Percentiles rank a stretch among this genome's conserved stretches.
These are phyloP conservation scores for Microctenopoma lineatum DNA, from an alignment of 2,797 vertebrate species.

Conservation along the genomic window DNA sequence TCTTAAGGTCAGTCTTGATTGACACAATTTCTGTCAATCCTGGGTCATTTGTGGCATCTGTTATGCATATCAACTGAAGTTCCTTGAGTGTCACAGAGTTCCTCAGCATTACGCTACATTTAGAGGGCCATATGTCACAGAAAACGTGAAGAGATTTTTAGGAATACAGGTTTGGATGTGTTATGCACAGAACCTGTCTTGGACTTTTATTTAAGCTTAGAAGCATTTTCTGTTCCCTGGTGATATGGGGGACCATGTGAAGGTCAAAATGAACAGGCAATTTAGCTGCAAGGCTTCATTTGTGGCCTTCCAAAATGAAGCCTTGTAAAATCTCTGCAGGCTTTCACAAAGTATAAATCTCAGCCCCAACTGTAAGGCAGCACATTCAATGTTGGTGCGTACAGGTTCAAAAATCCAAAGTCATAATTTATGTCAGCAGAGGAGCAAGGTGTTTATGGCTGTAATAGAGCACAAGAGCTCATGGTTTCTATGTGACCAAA, in stretches of 20 bases:
- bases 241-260: neutral
- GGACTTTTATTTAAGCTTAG: no score
- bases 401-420: constrained; percentile 43
- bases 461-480: constrained; percentile 26
- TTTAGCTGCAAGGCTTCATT: constrained; percentile 18
- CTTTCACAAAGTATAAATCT: constrained; percentile 30
- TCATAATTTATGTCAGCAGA: constrained; percentile 50
- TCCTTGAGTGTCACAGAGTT: neutral
- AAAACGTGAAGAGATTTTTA: constrained; percentile 9
- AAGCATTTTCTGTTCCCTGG: no score
- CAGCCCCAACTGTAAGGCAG: constrained; percentile 22
- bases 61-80: neutral
- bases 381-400: constrained; percentile 20
- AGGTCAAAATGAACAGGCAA: constrained; percentile 15
- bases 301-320: no score
- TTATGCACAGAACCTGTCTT: neutral
- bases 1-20: no score
- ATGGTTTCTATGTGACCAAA: constrained; percentile 8
- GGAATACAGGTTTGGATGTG: neutral
- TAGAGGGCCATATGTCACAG: constrained; percentile 12
- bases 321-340: constrained; percentile 37
- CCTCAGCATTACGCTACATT: constrained; percentile 12
- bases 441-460: constrained; percentile 38
- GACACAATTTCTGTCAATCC: no score
- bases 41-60: neutral